Base-by-base conservation (phyloP, 1,140 invertebrate genomes). In the Lethocerus indicus region DNA sequence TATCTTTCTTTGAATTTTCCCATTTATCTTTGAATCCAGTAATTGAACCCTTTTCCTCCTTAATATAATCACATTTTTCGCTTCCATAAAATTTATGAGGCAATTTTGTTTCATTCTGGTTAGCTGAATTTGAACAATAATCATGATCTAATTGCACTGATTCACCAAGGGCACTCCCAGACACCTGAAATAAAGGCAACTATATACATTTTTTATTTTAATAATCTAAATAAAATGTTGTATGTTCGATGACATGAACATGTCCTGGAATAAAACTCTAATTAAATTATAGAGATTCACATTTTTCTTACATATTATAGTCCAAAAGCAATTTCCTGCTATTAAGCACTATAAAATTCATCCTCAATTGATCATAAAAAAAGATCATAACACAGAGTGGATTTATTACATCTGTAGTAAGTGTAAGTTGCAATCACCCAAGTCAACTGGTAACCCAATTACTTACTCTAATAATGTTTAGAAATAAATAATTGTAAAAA, bases 101-200 rank as follows among this genome's bases (percentile, higher is more conserved):
- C n/a, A n/a, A n/a, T n/a, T n/a, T n/a, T n/a, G n/a, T n/a, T n/a
- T 29, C 18, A 14, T 36, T 23, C 24, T 29, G n/a, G 25, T 39
- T 21, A 4, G 21, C 5, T 13, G 44, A 52, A 48, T 55, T 63
- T 29, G 58, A 64, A 47, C 68, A 71, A 52, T 74, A 74, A 60
- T 71, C 70, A 54, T 73, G 70, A 55, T 72, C 71, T 45, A 68
- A 49, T 41, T 67, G 65, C 9, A 70, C 60, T 13, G 55, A 62
- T 47, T 59, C 62, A 32, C 35, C 54, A 44, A 18, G 44, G 7
- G 51, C 20, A 14, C 44, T 29, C 28, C 35, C 45, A 16, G 41
- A 44, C 13, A 44, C 27, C 49, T 51, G 26, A 3, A 39, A 47
- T 21, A 47, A 50, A 50, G 18, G 13, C 9, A 37, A 37, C 20